Evolutionary conservation across 2,797 vertebrate genomes (phyloP).

Genomic region (Echiichthys vipera): DNA sequence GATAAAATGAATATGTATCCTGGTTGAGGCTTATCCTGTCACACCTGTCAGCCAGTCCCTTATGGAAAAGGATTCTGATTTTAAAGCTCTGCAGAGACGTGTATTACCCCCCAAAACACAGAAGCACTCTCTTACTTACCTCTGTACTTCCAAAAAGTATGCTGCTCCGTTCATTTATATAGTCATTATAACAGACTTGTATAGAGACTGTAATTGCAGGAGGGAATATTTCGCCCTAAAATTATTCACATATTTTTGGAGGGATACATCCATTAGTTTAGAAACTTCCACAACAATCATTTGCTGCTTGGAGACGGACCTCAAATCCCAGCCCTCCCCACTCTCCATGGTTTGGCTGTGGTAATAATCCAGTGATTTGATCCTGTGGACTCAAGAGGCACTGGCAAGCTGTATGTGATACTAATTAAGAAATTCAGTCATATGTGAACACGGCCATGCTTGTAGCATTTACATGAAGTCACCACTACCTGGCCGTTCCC

Average conservation of each 20-base stretch:
- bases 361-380: slow-evolving; percentile 60
- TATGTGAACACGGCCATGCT: slow-evolving; percentile 62
- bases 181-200: neutral
- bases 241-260: neutral
- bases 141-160: slow-evolving; percentile 8
- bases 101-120: slow-evolving; percentile 3
- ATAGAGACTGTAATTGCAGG: too few relatives aligned
- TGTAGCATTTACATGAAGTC: slow-evolving; percentile 64
- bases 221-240: neutral
- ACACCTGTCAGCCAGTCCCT: slow-evolving; percentile 28
- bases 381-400: slow-evolving; percentile 50
- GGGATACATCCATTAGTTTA: slow-evolving; percentile 9
- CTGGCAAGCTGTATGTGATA: slow-evolving; percentile 56
- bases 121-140: slow-evolving; percentile 1
- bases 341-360: slow-evolving; percentile 32
- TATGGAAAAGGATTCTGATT: slow-evolving; percentile 20
- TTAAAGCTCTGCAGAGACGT: slow-evolving; percentile 27
- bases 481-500: slow-evolving; percentile 36
- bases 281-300: slow-evolving; percentile 42
- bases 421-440: slow-evolving; percentile 73
- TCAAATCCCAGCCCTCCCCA: neutral
- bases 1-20: slow-evolving; percentile 31
- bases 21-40: slow-evolving; percentile 16
- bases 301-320: slow-evolving; percentile 10
- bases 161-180: neutral